Percentiles rank a stretch among this genome's conserved stretches.
Evolutionary conservation across 2,888 invertebrate genomes (phyloP).

Genomic region (Mesorhabditis belari): DNA sequence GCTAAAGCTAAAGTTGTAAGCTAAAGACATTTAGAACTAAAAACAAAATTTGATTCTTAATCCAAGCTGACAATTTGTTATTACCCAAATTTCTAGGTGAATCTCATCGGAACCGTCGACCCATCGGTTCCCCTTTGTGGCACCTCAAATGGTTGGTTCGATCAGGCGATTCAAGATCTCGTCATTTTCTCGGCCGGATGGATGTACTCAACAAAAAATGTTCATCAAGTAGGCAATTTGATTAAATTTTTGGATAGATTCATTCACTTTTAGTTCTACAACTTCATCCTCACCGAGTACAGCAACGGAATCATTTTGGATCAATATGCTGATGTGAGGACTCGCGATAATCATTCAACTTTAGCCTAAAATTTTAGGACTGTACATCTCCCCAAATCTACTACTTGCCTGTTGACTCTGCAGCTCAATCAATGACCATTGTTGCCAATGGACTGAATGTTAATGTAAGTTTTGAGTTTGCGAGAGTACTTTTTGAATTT

Average conservation of each 20-base stretch:
- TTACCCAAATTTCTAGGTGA: too few relatives aligned
- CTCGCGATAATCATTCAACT: too few relatives aligned
- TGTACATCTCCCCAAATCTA: constrained; percentile 13
- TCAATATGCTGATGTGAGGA: constrained; percentile 10
- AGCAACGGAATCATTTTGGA: constrained; percentile 25
- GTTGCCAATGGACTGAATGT: constrained; percentile 7
- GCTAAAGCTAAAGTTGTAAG: too few relatives aligned
- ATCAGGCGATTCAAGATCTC: background rate
- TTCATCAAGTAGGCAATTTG: background rate
- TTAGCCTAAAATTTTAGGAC: too few relatives aligned
- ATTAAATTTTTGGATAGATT: constrained; percentile 20
- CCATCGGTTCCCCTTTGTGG: background rate
- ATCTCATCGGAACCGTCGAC: background rate
- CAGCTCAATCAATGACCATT: constrained; percentile 34
- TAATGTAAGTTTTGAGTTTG: background rate
- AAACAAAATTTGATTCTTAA: too few relatives aligned
- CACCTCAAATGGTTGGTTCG: background rate
- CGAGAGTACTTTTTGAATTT: too few relatives aligned
- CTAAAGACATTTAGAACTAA: too few relatives aligned
- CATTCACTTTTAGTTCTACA: constrained; percentile 24
- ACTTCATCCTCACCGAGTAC: constrained; percentile 33
- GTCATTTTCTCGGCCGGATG: background rate
- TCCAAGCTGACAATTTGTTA: too few relatives aligned
- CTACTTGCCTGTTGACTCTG: constrained; percentile 40
- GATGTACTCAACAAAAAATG: background rate